Evolutionary conservation across 2,888 invertebrate species (phyloP).

Genomic region (Eulithis prunata): DNA sequence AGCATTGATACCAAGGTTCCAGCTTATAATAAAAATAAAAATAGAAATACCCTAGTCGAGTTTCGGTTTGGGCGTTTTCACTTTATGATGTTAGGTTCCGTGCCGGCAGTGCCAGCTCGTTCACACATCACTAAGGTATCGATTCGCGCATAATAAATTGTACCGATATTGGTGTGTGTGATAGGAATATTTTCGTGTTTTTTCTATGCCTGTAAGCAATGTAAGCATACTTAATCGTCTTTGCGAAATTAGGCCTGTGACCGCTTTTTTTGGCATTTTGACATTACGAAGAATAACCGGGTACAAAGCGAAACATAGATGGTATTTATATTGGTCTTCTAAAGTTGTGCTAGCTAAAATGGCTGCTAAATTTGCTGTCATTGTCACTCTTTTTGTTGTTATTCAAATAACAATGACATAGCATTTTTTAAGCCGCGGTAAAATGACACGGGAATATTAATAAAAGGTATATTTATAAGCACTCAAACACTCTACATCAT

Average conservation of each 20-base stretch:
- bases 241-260: neutral
- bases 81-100: slow-evolving; percentile 53
- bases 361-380: too few species aligned
- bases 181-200: slow-evolving; percentile 33
- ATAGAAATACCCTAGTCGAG: slow-evolving; percentile 52
- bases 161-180: slow-evolving; percentile 41
- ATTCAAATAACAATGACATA: too few species aligned
- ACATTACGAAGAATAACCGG: too few species aligned
- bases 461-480: too few species aligned
- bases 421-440: too few species aligned
- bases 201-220: slow-evolving; percentile 4
- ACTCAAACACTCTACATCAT: too few species aligned
- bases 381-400: too few species aligned
- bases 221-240: slow-evolving; percentile 4
- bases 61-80: slow-evolving; percentile 51
- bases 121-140: slow-evolving; percentile 50
- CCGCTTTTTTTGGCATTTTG: too few species aligned
- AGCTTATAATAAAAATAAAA: slow-evolving; percentile 50
- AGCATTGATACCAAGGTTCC: slow-evolving; percentile 34
- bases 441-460: too few species aligned
- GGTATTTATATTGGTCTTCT: too few species aligned
- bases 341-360: too few species aligned
- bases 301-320: too few species aligned
- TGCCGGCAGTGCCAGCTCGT: slow-evolving; percentile 49
- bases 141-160: slow-evolving; percentile 46